A percentile compares a stretch with the other conserved stretches of the same genome.
These are phyloP conservation scores for Aegithalos caudatus DNA, from an alignment of 2,113 vertebrate species.

Conservation along the genomic window DNA sequence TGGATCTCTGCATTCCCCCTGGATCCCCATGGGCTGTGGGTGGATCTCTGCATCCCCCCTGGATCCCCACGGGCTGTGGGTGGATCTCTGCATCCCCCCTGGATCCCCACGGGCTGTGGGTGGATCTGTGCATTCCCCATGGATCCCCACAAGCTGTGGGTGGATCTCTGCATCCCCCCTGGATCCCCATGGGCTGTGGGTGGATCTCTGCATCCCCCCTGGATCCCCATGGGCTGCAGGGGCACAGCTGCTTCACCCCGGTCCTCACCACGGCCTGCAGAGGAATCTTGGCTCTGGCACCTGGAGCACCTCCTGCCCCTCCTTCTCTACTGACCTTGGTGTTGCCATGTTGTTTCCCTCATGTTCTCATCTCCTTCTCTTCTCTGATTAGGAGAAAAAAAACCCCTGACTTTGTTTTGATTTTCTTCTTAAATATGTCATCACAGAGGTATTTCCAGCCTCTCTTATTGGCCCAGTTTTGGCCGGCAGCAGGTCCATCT, in stretches of 20 bases:
- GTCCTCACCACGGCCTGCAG: neutral
- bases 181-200: neutral
- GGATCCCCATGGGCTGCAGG: neutral
- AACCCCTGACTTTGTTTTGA: neutral
- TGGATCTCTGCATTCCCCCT: no score
- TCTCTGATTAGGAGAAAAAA: neutral
- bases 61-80: neutral
- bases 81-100: neutral
- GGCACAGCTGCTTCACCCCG: neutral
- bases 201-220: neutral
- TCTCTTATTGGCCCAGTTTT: neutral
- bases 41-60: no score
- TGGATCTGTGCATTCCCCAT: neutral
- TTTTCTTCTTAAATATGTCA: neutral
- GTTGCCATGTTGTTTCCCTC: fast-evolving
- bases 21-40: no score
- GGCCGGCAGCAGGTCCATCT: neutral
- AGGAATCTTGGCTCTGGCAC: fast-evolving
- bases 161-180: neutral
- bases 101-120: neutral
- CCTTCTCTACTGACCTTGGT: neutral
- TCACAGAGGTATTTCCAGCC: neutral
- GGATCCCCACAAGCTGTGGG: neutral
- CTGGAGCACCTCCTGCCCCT: neutral
- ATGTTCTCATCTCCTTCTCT: neutral